Base-by-base conservation (phyloP, 1,140 invertebrate genomes). In the Hycleus phaleratus region DNA sequence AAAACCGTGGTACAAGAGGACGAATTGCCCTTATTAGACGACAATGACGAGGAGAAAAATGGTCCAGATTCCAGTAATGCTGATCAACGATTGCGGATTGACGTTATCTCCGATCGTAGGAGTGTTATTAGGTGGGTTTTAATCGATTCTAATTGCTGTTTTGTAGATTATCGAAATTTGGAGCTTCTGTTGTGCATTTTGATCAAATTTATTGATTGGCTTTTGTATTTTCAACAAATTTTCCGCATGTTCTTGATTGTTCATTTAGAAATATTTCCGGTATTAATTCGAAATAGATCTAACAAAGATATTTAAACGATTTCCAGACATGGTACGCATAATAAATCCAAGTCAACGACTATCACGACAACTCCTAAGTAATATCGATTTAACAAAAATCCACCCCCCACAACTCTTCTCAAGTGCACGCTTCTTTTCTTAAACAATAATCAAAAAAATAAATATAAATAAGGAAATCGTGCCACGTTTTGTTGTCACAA, bases 1-100 rank as follows among this genome's bases (percentile, higher is more conserved):
- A 61, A 46, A 52, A 53, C 18, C 7, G 38, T 43, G 26, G 60
- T 67, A 26, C 65, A 68, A 60, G 68, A 70, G 43, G 68, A 70
- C 38, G 68, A 70, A 49, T 42, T 70, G 38, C 68, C 68, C n/a
- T 53, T 70, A 10, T 44, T 70, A 5, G 62, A 67, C 50, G 67
- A 70, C 24, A 65, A 68, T n/a, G 60, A 65, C 3, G 63, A 67
- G 11, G 63, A 61, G 2, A 63, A 65, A 39, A 58, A n/a, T 38
- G 43, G 11, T 18, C 26, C 32, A 10, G 53, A 32, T 32, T 5
- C 51, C 7, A 12, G 24, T 6, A 51, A 24, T 26, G 46, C 39
- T 38, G 59, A 61, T 45, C 56, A 53, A 40, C 47, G 60, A 7
- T 32, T 32, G 32, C 32, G 32, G 4, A 32, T 32, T 32, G 63